Base-by-base conservation (phyloP, 2,797 vertebrate genomes). In the Danio tinwini region DNA sequence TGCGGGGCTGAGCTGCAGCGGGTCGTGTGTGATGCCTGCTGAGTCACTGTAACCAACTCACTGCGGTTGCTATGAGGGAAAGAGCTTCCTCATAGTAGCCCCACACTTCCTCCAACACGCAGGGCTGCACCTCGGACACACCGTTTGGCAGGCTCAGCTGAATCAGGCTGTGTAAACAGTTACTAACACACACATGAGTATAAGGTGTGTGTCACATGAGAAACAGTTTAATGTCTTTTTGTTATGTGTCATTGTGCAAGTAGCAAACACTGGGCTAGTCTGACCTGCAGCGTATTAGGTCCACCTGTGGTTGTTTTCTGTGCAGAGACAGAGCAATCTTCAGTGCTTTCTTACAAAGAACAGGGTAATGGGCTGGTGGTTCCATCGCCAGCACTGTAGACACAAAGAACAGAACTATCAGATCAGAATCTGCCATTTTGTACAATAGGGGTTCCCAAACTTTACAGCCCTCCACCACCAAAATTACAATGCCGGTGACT, bases 381-480 rank as follows among this genome's bases (percentile, higher is more conserved):
- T 98, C 96, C 96, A 98, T 95, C 42, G 96, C 93, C 87, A 99
- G 88, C 0, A 91, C 97, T 98, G 85, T 52, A 73, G 7, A 85
- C 42, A 84, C 12, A 77, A 72, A 42, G 11, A 11, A 50, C 19
- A 61, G 58, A 7, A 61, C 19, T 5, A 29, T 6, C 42, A 78
- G 42, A 62, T 4, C 16, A 9, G 29, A 29, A 1, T 3, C 29
- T 1, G 29, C 2, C 67, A 5, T 55, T 42, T 70, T 1, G 7
- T 13, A 55, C 58, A 29, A 1, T 3, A 29, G 29, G 29, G 29
- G 29, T 29, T 29, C 29, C 29, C 29, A 29, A 29, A 29, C 1
- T 29, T 29, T 29, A 29, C 29, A 29, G 29, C 29, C 3, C 29
- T 3, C 3, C 29, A 29, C 29, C 29, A 29, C 3, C 3, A 29